Percentiles rank a stretch among this genome's conserved stretches.
Conservation (phyloP, 2,113 vertebrate genomes). For the Sylvicapra grimmia region DNA sequence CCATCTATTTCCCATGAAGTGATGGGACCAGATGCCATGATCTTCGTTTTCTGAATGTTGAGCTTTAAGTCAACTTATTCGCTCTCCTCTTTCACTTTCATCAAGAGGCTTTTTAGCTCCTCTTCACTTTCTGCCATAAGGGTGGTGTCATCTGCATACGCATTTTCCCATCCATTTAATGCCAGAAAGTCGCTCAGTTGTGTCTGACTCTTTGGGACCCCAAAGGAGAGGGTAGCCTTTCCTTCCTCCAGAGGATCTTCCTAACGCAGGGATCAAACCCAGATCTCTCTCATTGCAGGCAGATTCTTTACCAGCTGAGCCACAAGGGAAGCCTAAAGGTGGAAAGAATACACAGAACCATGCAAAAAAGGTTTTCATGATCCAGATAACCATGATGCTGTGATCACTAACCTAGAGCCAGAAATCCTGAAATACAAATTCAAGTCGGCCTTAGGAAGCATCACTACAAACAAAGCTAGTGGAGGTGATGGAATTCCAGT, state of each 20-base stretch:
- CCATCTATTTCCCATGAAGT: too few species aligned
- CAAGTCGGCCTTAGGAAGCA: not conserved
- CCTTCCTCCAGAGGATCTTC: not conserved
- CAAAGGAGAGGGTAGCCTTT: not conserved
- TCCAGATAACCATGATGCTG: not conserved
- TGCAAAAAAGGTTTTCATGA: not conserved
- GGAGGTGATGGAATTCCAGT: not conserved
- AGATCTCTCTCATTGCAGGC: not conserved
- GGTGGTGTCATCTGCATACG: too few species aligned
- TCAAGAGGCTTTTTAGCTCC: too few species aligned
- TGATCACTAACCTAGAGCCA: not conserved
- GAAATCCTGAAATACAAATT: not conserved
- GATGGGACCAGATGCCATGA: too few species aligned
- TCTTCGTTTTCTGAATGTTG: too few species aligned
- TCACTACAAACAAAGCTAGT: not conserved
- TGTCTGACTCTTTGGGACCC: not conserved
- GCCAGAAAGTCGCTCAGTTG: not conserved
- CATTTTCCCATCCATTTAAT: not conserved
- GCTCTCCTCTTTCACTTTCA: too few species aligned
- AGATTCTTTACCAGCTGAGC: not conserved
- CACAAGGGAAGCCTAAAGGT: not conserved
- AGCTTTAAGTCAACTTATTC: too few species aligned
- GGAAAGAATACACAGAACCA: not conserved
- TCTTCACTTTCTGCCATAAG: too few species aligned
- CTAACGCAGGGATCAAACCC: not conserved